Evolutionary conservation across 2,888 invertebrate genomes (phyloP), one percentile per base, ranked within the genome.

Genomic region (Tridacna crocea): DNA sequence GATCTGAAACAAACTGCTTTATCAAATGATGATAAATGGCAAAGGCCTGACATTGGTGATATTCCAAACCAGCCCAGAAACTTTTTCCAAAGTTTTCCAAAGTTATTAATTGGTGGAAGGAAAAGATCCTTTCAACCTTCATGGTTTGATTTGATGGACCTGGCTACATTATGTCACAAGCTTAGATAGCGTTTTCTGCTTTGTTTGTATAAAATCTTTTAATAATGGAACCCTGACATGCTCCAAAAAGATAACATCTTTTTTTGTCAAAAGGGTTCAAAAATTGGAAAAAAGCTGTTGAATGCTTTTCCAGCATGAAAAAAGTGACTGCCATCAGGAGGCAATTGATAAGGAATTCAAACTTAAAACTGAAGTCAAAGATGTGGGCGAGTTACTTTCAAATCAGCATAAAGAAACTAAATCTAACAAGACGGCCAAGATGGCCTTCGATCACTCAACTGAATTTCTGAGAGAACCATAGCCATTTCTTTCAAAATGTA

Each of bases 271-370:
- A 22, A 51, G 83, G 78, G n/a, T 87, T 70, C 70, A 70, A 12
- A 85, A 87, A 72, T 87, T 84, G 87, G 85, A 85, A 78, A 11
- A 46, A n/a, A 58, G 79, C 86, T 26, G 27, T 26, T n/a, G 65
- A 78, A 46, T 83, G 80, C 68, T 75, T 77, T 51, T 22, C 24
- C 11, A 81, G 81, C n/a, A n/a, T n/a, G n/a, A n/a, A n/a, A n/a
- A n/a, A n/a, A n/a, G n/a, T n/a, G 58, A 83, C 13, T 83, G 80
- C 60, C 84, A 85, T 75, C 73, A 36, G 22, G 79, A 80, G 36
- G 79, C 84, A 27, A 46, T 83, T 15, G 58, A 83, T 27, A 70
- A 72, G 65, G 58, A 79, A 15, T 19, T 73, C 24, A 60, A 60
- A 19, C 63, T 77, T 11, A 58, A 55, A n/a, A 47, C 51, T n/a